Evolutionary conservation across 2,113 vertebrate genomes (phyloP).

Genomic region (Odontophorus gujanensis): DNA sequence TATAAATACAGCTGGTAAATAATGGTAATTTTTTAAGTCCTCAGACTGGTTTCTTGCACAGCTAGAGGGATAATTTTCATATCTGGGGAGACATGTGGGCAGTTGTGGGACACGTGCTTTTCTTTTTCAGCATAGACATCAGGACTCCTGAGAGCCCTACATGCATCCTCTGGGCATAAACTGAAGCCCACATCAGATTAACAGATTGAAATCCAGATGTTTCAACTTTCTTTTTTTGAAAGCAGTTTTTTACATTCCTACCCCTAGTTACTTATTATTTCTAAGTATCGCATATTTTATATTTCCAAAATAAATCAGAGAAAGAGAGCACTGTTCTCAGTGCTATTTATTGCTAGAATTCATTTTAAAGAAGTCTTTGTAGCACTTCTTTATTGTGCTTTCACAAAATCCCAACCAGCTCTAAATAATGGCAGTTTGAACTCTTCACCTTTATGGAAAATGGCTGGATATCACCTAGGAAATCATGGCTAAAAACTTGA

Average conservation of each 20-base stretch:
- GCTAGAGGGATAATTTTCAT: neutral
- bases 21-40: neutral
- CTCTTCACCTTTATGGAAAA: conserved; percentile 17
- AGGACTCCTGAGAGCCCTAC: neutral
- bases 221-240: neutral
- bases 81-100: neutral
- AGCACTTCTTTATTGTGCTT: neutral
- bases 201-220: neutral
- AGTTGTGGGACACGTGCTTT: neutral
- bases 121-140: neutral
- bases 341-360: neutral
- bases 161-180: neutral
- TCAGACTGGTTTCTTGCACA: neutral
- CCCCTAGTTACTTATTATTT: neutral
- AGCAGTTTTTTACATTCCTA: neutral
- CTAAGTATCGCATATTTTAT: neutral
- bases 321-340: neutral
- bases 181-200: neutral
- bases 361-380: neutral
- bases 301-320: neutral
- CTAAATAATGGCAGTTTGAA: neutral
- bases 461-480: neutral
- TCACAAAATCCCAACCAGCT: neutral
- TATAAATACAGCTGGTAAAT: neutral
- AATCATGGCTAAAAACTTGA: conserved; percentile 25